These are phyloP conservation scores for Channa striata DNA, from an alignment of 2,797 vertebrate species.

Conservation along the genomic window DNA sequence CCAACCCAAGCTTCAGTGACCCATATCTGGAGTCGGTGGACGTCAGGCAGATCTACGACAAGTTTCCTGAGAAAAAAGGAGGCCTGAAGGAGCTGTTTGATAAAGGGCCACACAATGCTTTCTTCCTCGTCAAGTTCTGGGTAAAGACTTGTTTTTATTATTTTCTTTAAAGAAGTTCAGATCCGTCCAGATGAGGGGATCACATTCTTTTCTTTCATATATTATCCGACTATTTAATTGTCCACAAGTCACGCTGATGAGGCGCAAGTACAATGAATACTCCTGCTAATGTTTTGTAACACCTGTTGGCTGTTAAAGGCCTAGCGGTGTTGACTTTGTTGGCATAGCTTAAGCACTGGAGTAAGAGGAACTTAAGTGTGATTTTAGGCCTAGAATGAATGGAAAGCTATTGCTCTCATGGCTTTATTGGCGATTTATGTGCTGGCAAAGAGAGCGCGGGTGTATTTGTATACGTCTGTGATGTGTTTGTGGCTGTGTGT, in stretches of 20 bases:
- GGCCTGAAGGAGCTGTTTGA: slow-evolving; percentile 97
- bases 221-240: slow-evolving; percentile 33
- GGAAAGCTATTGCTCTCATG: slow-evolving; percentile 55
- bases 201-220: slow-evolving; percentile 6
- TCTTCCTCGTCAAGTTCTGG: slow-evolving; percentile 99
- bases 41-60: slow-evolving; percentile 96
- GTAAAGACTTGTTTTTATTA: slow-evolving; percentile 79
- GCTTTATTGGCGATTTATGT: slow-evolving; percentile 38
- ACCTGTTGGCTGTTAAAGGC: slow-evolving; percentile 76
- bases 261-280: slow-evolving; percentile 50
- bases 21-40: slow-evolving; percentile 96
- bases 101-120: slow-evolving; percentile 92
- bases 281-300: slow-evolving; percentile 71
- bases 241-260: slow-evolving; percentile 49
- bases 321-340: slow-evolving; percentile 63
- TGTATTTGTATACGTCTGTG: slow-evolving; percentile 48
- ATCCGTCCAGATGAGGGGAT: background rate
- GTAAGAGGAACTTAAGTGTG: slow-evolving; percentile 56
- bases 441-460: slow-evolving; percentile 29
- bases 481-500: slow-evolving; percentile 54
- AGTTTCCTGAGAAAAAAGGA: slow-evolving; percentile 97
- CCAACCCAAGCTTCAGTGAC: slow-evolving; percentile 91
- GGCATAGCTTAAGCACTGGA: slow-evolving; percentile 49
- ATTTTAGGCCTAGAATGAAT: slow-evolving; percentile 55
- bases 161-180: background rate